phyloP scores from a whole-genome alignment of 37 sponge, comb jelly and placozoan genomes.

The Spongilla lacustris region DNA sequence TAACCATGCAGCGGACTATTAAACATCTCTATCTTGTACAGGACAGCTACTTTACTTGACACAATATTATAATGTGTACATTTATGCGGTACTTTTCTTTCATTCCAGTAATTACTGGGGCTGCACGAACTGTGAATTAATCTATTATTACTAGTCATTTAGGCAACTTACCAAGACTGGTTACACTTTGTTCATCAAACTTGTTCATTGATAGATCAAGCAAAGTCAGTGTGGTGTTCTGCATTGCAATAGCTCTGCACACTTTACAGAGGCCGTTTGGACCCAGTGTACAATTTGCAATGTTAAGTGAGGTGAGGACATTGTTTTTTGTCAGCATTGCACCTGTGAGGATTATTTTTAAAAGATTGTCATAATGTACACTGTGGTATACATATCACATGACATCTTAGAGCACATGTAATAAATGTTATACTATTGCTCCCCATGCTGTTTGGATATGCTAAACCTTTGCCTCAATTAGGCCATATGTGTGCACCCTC shows the following conservation, averaged over 20 bases:
- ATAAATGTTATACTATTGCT: background rate
- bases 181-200: background rate
- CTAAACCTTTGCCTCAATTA: background rate
- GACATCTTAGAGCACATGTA: conserved; percentile 1
- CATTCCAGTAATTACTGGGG: background rate
- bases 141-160: conserved; percentile 1
- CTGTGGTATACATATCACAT: background rate
- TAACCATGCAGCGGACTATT: background rate
- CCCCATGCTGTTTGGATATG: background rate
- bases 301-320: background rate
- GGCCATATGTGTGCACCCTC: background rate
- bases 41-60: background rate
- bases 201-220: conserved; percentile 1
- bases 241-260: conserved; percentile 1
- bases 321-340: background rate
- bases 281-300: conserved; percentile 1
- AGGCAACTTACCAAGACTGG: conserved; percentile 1
- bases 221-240: conserved; percentile 1
- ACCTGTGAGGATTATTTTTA: background rate
- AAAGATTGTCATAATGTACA: conserved; percentile 1
- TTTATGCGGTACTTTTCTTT: no score
- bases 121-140: background rate
- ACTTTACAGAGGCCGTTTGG: background rate
- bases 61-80: background rate
- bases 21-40: conserved; percentile 1